A percentile compares a stretch with the other conserved stretches of the same genome.
These are phyloP conservation scores for Oscheius sp. DNA, from an alignment of 2,888 invertebrate genomes.

Conservation along the genomic window DNA sequence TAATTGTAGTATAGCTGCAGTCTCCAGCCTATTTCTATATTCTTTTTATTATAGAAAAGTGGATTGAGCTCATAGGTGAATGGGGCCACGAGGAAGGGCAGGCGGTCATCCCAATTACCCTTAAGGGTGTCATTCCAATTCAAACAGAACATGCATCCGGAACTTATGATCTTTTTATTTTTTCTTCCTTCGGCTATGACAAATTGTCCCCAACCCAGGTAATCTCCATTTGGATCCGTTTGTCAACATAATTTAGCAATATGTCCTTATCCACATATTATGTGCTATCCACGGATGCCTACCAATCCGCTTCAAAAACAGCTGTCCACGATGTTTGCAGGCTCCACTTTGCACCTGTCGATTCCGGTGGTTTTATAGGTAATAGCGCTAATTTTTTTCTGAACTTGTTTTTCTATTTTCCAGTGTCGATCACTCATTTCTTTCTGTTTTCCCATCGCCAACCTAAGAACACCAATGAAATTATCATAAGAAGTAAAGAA, in stretches of 20 bases:
- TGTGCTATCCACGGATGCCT: conserved; percentile 21
- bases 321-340: conserved; percentile 14
- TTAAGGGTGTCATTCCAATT: conserved; percentile 14
- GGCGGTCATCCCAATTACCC: conserved; percentile 32
- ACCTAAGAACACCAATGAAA: conserved; percentile 49
- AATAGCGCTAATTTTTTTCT: background rate
- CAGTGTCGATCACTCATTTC: conserved; percentile 48
- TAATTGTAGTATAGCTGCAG: too few species aligned
- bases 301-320: conserved; percentile 12
- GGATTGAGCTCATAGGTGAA: background rate
- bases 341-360: background rate
- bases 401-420: background rate
- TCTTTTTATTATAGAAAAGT: conserved; percentile 8
- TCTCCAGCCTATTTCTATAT: too few species aligned
- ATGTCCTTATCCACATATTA: background rate
- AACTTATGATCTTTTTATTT: background rate
- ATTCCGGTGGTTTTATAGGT: conserved; percentile 15
- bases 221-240: too few species aligned
- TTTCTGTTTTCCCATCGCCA: conserved; percentile 51
- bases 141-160: conserved; percentile 6
- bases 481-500: conserved; percentile 39
- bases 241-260: background rate
- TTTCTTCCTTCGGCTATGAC: background rate
- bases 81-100: background rate
- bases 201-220: conserved; percentile 20